Conservation (phyloP, 2,888 invertebrate species). For the Geotrupes spiniger region DNA sequence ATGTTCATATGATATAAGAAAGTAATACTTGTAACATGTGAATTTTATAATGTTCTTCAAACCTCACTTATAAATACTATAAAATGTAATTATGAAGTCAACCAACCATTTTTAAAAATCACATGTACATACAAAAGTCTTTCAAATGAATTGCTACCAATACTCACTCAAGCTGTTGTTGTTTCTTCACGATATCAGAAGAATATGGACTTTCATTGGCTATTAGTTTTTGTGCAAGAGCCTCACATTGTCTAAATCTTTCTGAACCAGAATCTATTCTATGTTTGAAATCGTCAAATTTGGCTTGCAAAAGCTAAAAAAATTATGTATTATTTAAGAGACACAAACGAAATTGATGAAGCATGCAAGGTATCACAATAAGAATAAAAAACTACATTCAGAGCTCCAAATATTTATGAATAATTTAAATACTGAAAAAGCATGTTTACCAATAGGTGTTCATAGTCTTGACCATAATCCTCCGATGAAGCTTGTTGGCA, state of each 20-base stretch:
- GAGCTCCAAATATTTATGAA: background rate
- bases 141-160: constrained; percentile 1
- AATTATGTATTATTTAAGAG: constrained; percentile 8
- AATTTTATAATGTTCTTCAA: too few relatives aligned
- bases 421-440: background rate
- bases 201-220: constrained; percentile 83
- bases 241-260: constrained; percentile 86
- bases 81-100: too few relatives aligned
- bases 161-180: constrained; percentile 79
- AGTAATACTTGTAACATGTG: too few relatives aligned
- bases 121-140: too few relatives aligned
- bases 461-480: constrained; percentile 93
- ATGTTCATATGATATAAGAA: background rate
- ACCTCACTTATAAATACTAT: too few relatives aligned
- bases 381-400: constrained; percentile 12
- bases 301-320: constrained; percentile 73
- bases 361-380: too few relatives aligned
- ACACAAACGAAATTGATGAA: too few relatives aligned
- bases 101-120: too few relatives aligned
- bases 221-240: constrained; percentile 83
- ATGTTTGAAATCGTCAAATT: constrained; percentile 91
- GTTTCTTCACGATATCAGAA: constrained; percentile 79
- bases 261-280: constrained; percentile 87
- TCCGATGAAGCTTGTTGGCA: constrained; percentile 85
- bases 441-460: constrained; percentile 70